A percentile compares a stretch with the other conserved stretches of the same genome.
These are phyloP conservation scores for Hermatobates lingyangjiaoensis DNA, from an alignment of 1,140 invertebrate species.

Conservation along the genomic window DNA sequence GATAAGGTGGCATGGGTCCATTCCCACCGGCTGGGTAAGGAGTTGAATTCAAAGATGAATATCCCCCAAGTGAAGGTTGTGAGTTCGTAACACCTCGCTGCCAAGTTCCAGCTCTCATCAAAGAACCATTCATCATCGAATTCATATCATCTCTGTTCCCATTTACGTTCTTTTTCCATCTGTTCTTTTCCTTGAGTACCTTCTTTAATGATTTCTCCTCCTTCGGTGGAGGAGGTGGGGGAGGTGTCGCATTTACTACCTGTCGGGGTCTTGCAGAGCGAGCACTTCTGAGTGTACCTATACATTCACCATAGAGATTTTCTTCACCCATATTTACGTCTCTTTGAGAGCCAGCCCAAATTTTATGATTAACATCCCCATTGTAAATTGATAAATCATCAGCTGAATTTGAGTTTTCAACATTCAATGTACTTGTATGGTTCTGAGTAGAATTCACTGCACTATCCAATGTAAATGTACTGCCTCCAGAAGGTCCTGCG, in stretches of 20 bases:
- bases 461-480: conserved; percentile 29
- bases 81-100: background rate
- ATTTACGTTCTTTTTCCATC: conserved; percentile 20
- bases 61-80: background rate
- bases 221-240: conserved; percentile 45
- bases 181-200: conserved; percentile 15
- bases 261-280: conserved; percentile 60
- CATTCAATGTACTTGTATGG: conserved; percentile 27
- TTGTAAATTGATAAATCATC: conserved; percentile 64
- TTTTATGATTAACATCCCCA: conserved; percentile 82
- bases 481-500: conserved; percentile 26
- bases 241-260: conserved; percentile 53
- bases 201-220: conserved; percentile 33
- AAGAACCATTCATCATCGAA: conserved; percentile 25
- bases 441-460: too few relatives aligned
- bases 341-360: conserved; percentile 57
- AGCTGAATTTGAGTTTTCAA: conserved; percentile 30
- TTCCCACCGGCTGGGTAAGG: conserved; percentile 13
- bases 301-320: conserved; percentile 46
- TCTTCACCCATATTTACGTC: conserved; percentile 44
- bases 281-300: conserved; percentile 41
- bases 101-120: conserved; percentile 19
- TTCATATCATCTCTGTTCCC: conserved; percentile 30
- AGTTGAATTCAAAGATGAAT: too few relatives aligned
- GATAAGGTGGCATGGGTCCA: too few relatives aligned